Evolutionary conservation across 2,888 invertebrate genomes (phyloP), one percentile per base, ranked within the genome.

Genomic region (Papilio demoleus): DNA sequence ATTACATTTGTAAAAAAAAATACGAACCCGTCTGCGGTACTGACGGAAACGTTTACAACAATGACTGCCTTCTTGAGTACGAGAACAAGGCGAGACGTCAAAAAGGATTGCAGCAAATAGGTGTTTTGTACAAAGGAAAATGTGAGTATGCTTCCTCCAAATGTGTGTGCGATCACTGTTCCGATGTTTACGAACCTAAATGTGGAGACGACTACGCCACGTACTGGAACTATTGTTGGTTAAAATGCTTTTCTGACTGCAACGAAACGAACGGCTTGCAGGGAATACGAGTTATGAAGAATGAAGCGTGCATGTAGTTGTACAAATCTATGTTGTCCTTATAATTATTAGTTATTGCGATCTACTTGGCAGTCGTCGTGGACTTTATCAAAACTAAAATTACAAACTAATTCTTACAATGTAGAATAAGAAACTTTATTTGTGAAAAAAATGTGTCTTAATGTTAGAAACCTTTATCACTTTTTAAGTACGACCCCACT

Each of bases 11-110:
- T 65, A 63, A 74, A 1, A 62, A 65, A 3, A 65, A 68, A 0
- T 68, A 75, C 31, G 65, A 65, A 0, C 84, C 82, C 0, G 79
- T 84, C 0, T 86, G 85, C 56, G 83, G 78, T 1, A 79, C 76
- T 11, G 78, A 83, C 58, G 71, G 68, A 0, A 70, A 73, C 1
- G 83, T 79, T 0, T 86, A 81, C 66, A 11, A 36, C 0, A 85
- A 80, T 61, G 34, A 61, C 8, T 85, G 85, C 64, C 42, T 71
- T 11, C 70, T 85, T 9, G 42, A 66, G 3, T 83, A 81, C 34
- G 76, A 76, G 14, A 83, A 81, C 56, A 24, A 67, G 38, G 74
- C 58, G 8, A 40, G 61, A 14, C 76, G 71, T 4, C 56, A 27
- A 11, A 61, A 65, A 38, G 50, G 59, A 6, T 42, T 60, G 0